These are phyloP conservation scores for Dichetophora obliterata DNA, from an alignment of 2,888 invertebrate species.

Conservation along the genomic window DNA sequence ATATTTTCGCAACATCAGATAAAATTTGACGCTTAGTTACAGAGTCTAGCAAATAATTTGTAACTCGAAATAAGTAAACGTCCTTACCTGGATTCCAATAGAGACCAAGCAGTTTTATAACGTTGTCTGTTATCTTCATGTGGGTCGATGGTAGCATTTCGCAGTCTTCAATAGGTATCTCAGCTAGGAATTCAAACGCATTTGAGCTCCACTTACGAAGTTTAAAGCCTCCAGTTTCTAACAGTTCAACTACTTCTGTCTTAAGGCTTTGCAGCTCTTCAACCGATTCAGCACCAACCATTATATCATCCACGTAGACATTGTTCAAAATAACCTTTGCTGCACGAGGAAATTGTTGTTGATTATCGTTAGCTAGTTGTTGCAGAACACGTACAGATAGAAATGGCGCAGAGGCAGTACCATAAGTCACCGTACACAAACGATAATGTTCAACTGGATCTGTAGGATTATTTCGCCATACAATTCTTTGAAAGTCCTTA, in stretches of 20 bases:
- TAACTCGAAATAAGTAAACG: conserved; percentile 27
- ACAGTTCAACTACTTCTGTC: conserved; percentile 37
- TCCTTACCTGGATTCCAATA: too few species aligned
- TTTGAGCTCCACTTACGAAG: conserved; percentile 22
- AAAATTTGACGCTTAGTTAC: conserved; percentile 39
- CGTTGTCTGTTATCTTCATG: conserved; percentile 17
- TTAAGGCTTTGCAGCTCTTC: conserved; percentile 26
- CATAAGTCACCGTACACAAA: too few species aligned
- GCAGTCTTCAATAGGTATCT: conserved; percentile 2
- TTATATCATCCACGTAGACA: conserved; percentile 48
- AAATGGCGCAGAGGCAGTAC: too few species aligned
- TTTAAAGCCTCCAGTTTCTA: conserved; percentile 9
- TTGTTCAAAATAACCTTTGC: too few species aligned
- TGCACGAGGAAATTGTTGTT: too few species aligned
- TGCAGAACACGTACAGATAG: too few species aligned
- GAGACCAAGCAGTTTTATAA: too few species aligned
- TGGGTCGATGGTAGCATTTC: not conserved
- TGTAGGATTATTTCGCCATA: too few species aligned
- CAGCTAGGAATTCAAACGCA: not conserved
- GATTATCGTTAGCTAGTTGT: too few species aligned
- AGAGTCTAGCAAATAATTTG: not conserved
- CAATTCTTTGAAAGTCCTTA: too few species aligned
- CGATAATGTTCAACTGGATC: too few species aligned
- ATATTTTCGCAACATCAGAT: conserved; percentile 38
- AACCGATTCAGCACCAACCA: conserved; percentile 41